These are phyloP conservation scores for Zapornia atra DNA, from an alignment of 2,113 vertebrate genomes.

Conservation along the genomic window DNA sequence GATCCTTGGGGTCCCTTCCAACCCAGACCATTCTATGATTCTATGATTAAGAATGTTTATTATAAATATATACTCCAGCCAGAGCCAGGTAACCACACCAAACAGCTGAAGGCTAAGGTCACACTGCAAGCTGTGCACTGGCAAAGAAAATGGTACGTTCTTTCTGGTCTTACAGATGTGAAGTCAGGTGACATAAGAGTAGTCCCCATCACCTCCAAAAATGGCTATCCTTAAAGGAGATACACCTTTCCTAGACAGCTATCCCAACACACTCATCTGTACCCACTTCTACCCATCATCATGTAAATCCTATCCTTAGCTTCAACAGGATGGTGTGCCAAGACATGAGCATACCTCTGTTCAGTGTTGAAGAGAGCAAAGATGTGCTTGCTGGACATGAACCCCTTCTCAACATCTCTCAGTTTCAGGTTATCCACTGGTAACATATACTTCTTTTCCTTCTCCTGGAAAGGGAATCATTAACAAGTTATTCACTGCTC, in stretches of 20 bases:
- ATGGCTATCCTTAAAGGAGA: background rate
- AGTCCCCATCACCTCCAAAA: background rate
- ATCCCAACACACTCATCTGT: background rate
- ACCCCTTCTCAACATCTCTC: slow-evolving; percentile 94
- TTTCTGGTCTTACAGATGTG: no score
- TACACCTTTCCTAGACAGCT: background rate
- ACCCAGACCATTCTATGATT: no score
- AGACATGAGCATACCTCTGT: slow-evolving; percentile 83
- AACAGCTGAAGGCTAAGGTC: background rate
- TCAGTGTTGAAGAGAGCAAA: slow-evolving; percentile 99
- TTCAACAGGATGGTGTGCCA: background rate
- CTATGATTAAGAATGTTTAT: background rate
- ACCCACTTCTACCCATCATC: background rate
- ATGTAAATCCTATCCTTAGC: background rate
- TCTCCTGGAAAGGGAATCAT: slow-evolving; percentile 81
- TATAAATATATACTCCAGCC: background rate
- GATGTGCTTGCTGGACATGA: slow-evolving; percentile 99
- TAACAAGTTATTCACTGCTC: background rate
- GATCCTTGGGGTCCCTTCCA: no score
- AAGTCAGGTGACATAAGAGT: background rate
- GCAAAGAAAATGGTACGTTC: background rate
- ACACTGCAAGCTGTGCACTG: background rate
- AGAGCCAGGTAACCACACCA: background rate
- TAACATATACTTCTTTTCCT: slow-evolving; percentile 98
- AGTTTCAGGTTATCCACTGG: slow-evolving; percentile 96